Percentiles rank a stretch among this genome's conserved stretches.
Conservation (phyloP, 1,140 invertebrate genomes). For the Platorchestia sp. region DNA sequence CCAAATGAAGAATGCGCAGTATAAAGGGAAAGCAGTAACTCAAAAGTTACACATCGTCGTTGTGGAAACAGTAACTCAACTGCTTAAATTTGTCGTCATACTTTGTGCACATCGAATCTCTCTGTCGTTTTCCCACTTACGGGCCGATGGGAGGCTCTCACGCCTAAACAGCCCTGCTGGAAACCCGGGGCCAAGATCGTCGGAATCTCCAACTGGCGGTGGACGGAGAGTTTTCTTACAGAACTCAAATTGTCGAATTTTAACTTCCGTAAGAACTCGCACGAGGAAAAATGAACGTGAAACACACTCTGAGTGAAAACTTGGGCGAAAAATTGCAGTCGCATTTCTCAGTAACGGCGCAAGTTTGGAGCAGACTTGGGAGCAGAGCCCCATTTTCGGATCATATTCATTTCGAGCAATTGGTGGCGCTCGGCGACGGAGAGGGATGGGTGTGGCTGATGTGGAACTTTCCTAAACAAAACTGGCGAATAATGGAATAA, state of each 20-base stretch:
- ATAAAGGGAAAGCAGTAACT: too few species aligned
- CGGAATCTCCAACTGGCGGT: not conserved
- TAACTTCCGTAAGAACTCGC: constrained; percentile 31
- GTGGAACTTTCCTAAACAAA: not conserved
- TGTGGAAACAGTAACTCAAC: too few species aligned
- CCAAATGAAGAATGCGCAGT: too few species aligned
- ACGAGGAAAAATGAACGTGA: constrained; percentile 17
- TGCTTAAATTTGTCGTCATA: too few species aligned
- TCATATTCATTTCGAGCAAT: constrained; percentile 38
- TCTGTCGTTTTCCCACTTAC: not conserved
- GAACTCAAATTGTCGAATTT: constrained; percentile 46
- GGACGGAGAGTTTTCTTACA: constrained; percentile 14
- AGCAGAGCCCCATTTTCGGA: constrained; percentile 32
- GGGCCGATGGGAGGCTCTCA: not conserved
- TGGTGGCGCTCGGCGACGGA: not conserved
- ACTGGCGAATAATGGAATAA: not conserved
- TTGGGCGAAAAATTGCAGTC: constrained; percentile 35
- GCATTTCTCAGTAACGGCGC: constrained; percentile 47
- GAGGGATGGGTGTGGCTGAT: not conserved
- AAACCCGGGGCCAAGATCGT: not conserved
- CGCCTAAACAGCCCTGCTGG: not conserved
- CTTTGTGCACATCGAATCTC: too few species aligned
- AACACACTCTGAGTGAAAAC: constrained; percentile 48
- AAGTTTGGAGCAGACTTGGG: constrained; percentile 8
- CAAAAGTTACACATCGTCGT: too few species aligned